Conservation (phyloP, 2,797 vertebrate genomes). For the Spinibarbus caldwelli region DNA sequence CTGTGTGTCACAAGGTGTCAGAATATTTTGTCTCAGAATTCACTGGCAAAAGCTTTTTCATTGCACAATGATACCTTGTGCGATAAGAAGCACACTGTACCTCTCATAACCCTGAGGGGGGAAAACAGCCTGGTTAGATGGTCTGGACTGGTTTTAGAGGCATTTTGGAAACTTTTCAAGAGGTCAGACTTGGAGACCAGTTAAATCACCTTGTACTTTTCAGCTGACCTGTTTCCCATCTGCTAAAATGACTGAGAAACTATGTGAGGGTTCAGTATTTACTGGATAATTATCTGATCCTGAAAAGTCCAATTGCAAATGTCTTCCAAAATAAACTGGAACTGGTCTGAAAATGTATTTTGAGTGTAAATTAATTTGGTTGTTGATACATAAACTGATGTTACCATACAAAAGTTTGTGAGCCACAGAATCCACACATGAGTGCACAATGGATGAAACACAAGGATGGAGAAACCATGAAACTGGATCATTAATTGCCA, state of each 20-base stretch:
- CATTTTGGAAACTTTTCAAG: background rate
- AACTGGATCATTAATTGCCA: too few species aligned
- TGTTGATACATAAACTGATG: too few species aligned
- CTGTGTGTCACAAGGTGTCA: background rate
- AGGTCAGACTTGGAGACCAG: background rate
- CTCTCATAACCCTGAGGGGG: background rate
- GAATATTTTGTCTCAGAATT: constrained; percentile 23
- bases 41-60: background rate
- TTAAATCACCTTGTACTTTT: constrained; percentile 14
- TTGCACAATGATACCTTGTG: background rate
- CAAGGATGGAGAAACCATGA: too few species aligned
- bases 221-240: background rate
- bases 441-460: too few species aligned
- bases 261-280: too few species aligned
- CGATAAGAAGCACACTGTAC: constrained; percentile 11
- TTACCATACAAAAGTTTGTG: too few species aligned
- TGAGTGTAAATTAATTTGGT: too few species aligned
- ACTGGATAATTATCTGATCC: background rate
- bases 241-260: background rate
- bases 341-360: too few species aligned
- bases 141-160: background rate
- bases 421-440: too few species aligned
- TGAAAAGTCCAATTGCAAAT: background rate
- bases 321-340: background rate
- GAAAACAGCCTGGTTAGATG: background rate